Evolutionary conservation across 2,888 invertebrate genomes (phyloP).

Genomic region (Synanthedon myopaeformis): DNA sequence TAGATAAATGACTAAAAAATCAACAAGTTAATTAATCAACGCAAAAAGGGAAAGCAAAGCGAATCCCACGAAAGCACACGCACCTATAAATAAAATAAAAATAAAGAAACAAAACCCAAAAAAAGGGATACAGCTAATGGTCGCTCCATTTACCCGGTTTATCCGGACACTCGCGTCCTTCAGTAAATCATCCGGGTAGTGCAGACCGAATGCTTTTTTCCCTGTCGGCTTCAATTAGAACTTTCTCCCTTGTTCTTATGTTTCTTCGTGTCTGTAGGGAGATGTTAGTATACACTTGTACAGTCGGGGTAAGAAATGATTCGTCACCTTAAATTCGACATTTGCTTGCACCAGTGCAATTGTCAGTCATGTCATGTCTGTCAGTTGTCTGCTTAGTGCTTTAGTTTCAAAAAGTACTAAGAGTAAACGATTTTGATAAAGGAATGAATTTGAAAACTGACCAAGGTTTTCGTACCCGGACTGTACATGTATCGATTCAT

Average conservation of each 20-base stretch:
- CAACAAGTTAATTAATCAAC: conserved; percentile 29
- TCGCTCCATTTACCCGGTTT: conserved; percentile 40
- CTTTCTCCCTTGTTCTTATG: conserved; percentile 4
- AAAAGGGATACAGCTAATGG: conserved; percentile 37
- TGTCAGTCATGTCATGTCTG: too few species aligned
- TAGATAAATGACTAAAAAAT: not conserved
- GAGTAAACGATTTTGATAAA: too few species aligned
- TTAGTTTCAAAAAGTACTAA: too few species aligned
- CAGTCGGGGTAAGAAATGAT: too few species aligned
- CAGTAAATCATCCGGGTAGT: conserved; percentile 32
- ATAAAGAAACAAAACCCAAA: conserved; percentile 17
- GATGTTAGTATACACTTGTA: not conserved
- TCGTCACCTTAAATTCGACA: too few species aligned
- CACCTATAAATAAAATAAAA: conserved; percentile 20
- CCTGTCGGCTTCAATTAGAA: conserved; percentile 30
- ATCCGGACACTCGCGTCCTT: conserved; percentile 29
- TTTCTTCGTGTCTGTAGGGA: conserved; percentile 2
- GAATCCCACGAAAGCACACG: conserved; percentile 16
- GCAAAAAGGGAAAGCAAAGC: conserved; percentile 10
- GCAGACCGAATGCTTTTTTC: conserved; percentile 14
- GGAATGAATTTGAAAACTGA: too few species aligned
- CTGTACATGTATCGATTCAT: not conserved
- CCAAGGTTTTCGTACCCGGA: too few species aligned
- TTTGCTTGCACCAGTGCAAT: too few species aligned
- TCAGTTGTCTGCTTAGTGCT: too few species aligned